Percentiles rank a stretch among this genome's conserved stretches.
Conservation (phyloP, 2,888 invertebrate genomes). For the Ectropis crepuscularia region DNA sequence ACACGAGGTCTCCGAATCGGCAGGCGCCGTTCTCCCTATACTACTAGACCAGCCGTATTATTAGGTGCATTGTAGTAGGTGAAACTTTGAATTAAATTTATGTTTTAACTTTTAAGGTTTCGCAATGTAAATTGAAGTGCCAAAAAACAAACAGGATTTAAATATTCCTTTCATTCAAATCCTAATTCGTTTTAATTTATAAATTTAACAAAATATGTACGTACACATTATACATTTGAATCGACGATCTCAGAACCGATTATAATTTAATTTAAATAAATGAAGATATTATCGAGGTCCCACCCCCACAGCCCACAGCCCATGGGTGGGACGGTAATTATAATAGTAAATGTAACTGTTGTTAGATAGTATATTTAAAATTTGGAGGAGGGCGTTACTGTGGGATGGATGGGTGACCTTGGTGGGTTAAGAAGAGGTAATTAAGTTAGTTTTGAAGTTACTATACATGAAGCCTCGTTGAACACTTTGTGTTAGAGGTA, state of each 20-base stretch:
- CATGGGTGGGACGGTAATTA: conserved; percentile 42
- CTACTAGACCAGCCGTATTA: too few species aligned
- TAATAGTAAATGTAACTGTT: conserved; percentile 25
- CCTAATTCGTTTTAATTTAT: conserved; percentile 5
- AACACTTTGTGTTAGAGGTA: too few species aligned
- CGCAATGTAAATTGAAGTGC: too few species aligned
- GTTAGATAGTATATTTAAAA: conserved; percentile 1
- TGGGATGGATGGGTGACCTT: conserved; percentile 3
- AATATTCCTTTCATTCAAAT: not conserved
- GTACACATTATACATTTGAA: not conserved
- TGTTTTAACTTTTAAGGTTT: too few species aligned
- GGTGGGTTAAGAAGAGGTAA: not conserved
- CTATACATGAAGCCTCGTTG: too few species aligned
- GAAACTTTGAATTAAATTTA: too few species aligned
- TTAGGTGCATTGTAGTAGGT: too few species aligned
- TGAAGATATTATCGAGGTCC: conserved; percentile 45
- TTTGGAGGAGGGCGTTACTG: conserved; percentile 17
- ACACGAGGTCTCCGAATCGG: too few species aligned
- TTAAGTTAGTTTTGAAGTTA: too few species aligned
- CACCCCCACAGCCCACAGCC: conserved; percentile 24
- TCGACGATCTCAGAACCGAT: not conserved
- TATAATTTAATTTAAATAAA: conserved; percentile 45
- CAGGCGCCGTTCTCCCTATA: too few species aligned
- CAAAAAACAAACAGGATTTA: not conserved
- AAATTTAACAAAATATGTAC: not conserved